Base-by-base conservation (phyloP, 2,113 vertebrate species). In the Fulica atra region DNA sequence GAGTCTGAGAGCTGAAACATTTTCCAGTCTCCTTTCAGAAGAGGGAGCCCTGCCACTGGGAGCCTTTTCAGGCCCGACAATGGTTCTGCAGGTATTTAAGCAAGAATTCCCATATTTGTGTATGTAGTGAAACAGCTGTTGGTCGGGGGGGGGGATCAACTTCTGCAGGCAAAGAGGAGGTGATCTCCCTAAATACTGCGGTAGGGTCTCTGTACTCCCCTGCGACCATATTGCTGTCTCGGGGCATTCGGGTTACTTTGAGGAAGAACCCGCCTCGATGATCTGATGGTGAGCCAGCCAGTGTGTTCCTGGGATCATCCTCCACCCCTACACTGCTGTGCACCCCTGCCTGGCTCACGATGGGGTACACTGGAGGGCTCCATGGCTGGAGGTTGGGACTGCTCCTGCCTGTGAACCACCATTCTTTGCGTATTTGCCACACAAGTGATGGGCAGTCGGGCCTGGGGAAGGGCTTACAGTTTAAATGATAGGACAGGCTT, bases 331-430 rank as follows among this genome's bases (percentile, higher is more conserved):
- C 14, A 2, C 7, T 44, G 33, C 11, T 23, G 33, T 13, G 12
- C 24, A 33, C 24, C 33, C 71, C 44, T 11, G 21, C 57, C 64
- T 35, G 21, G n/a, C 24, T 69, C 15, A 8, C n/a, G 36, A 9
- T 0, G 28, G 40, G 12, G 3, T 28, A 13, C 16, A 1, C 18
- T 8, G 48, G 21, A 65, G 38, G 31, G 28, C 25, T 74, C 18
- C 33, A 2, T 29, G 10, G 1, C 57, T 51, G 53, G 44, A 81
- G n/a, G 10, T 10, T 64, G 42, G 20, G 12, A 29, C 36, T 59
- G 16, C 31, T 77, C 0, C 0, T 77, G 19, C 36, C 51, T 44
- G 42, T 44, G 36, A 48, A n/a, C 10, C 36, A 23, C 54, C 16
- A 23, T 28, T 28, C 4, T 24, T 24, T 40, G 57, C 5, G 0